Conservation (phyloP, 2,888 invertebrate genomes). For the Tetragnatha montana region DNA sequence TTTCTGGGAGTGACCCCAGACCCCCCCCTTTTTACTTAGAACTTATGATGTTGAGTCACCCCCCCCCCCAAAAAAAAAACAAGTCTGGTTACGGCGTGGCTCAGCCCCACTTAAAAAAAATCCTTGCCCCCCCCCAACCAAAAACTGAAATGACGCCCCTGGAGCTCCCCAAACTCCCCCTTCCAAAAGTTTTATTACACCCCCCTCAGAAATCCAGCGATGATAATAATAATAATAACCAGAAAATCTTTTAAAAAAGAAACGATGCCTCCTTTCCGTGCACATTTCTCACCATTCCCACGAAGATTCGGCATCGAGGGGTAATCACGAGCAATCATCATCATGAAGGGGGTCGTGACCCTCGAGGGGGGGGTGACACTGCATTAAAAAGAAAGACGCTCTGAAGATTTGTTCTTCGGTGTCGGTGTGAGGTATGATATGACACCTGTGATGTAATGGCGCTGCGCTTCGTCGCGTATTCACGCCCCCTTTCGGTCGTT, state of each 20-base stretch:
- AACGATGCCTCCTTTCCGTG: not conserved
- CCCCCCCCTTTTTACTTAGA: too few species aligned
- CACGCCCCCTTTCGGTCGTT: slow-evolving; percentile 46
- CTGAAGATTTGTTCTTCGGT: not conserved
- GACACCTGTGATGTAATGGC: slow-evolving; percentile 15
- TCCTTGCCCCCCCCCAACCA: too few species aligned
- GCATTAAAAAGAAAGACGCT: not conserved
- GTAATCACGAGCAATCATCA: slow-evolving; percentile 38
- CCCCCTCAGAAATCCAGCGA: too few species aligned
- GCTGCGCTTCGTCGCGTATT: slow-evolving; percentile 46
- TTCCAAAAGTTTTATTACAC: too few species aligned
- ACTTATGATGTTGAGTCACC: too few species aligned
- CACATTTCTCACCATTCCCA: not conserved
- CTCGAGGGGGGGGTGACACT: not conserved
- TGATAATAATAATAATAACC: not conserved
- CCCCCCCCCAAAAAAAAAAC: too few species aligned
- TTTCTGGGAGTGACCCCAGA: too few species aligned
- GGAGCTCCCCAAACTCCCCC: too few species aligned
- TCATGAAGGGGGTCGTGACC: slow-evolving; percentile 41
- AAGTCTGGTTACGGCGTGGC: too few species aligned
- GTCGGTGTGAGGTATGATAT: not conserved
- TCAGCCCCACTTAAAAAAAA: too few species aligned
- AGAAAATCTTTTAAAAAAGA: slow-evolving; percentile 4
- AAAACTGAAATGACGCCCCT: too few species aligned
- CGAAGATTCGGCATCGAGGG: not conserved